These are phyloP conservation scores for Drosophila fulvimacula DNA, from an alignment of 2,888 invertebrate species.

Conservation along the genomic window DNA sequence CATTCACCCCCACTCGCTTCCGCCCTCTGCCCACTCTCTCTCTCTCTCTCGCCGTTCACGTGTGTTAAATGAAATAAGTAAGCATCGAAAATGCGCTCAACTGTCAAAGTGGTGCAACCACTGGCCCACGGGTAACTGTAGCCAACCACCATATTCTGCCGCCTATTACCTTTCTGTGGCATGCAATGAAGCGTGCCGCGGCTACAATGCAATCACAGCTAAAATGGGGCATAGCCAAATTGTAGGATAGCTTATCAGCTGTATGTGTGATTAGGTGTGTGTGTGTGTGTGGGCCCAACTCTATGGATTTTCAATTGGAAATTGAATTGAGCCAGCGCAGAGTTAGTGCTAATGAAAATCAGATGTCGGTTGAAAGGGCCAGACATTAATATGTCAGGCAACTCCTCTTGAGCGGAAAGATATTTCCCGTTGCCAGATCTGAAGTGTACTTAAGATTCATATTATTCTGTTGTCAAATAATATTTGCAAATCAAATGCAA, in stretches of 20 bases:
- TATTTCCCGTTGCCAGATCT: not conserved
- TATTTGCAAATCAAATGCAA: not conserved
- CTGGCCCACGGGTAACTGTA: slow-evolving; percentile 26
- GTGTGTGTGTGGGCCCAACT: slow-evolving; percentile 12
- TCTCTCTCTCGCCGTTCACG: not conserved
- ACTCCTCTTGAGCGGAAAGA: not conserved
- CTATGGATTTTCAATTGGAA: slow-evolving; percentile 41
- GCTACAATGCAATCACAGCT: slow-evolving; percentile 62
- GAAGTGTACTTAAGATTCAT: not conserved
- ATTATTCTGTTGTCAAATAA: too few relatives aligned
- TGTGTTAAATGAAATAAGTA: slow-evolving; percentile 60
- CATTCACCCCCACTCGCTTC: slow-evolving; percentile 9
- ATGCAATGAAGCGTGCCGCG: slow-evolving; percentile 65
- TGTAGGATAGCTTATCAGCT: slow-evolving; percentile 57
- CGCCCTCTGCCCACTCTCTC: not conserved
- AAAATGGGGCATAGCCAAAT: slow-evolving; percentile 60
- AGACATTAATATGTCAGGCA: slow-evolving; percentile 7
- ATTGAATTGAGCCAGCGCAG: slow-evolving; percentile 33
- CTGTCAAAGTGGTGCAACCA: slow-evolving; percentile 69
- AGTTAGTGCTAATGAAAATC: slow-evolving; percentile 45
- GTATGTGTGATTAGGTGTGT: not conserved
- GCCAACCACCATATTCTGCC: slow-evolving; percentile 18
- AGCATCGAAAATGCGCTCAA: slow-evolving; percentile 73
- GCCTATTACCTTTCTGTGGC: slow-evolving; percentile 50
- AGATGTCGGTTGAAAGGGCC: slow-evolving; percentile 3